These are phyloP conservation scores for Notothenia coriiceps DNA, from an alignment of 2,113 vertebrate genomes.

Conservation along the genomic window DNA sequence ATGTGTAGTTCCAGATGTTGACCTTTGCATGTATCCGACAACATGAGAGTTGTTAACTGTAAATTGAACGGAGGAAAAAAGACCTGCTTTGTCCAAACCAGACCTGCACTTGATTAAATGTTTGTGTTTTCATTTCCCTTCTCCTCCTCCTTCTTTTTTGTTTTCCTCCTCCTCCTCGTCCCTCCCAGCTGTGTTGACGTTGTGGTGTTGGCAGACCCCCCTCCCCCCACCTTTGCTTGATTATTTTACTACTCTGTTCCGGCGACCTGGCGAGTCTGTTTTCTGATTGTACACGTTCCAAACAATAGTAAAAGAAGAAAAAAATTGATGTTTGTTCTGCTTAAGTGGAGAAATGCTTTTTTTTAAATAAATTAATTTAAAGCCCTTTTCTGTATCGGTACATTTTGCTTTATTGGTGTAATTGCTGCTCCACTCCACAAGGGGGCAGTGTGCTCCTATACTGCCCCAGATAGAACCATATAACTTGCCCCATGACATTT, in stretches of 20 bases:
- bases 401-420: background rate
- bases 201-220: slow-evolving; percentile 74
- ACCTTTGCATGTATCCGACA: slow-evolving; percentile 89
- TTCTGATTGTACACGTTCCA: slow-evolving; percentile 81
- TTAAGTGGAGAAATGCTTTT: slow-evolving; percentile 83
- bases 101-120: slow-evolving; percentile 87
- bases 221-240: slow-evolving; percentile 24
- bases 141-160: slow-evolving; percentile 67
- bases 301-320: slow-evolving; percentile 71
- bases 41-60: slow-evolving; percentile 83
- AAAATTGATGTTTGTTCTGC: slow-evolving; percentile 83
- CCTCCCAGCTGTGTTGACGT: slow-evolving; percentile 73
- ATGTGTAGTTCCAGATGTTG: slow-evolving; percentile 87
- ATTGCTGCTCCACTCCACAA: slow-evolving; percentile 12
- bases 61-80: slow-evolving; percentile 68
- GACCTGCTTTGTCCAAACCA: slow-evolving; percentile 85
- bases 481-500: too few species aligned
- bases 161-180: slow-evolving; percentile 53
- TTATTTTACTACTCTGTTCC: slow-evolving; percentile 68
- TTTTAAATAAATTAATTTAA: slow-evolving; percentile 89
- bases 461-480: too few species aligned
- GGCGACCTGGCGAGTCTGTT: slow-evolving; percentile 67
- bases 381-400: slow-evolving; percentile 43
- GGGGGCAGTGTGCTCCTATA: slow-evolving; percentile 7
- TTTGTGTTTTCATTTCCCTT: slow-evolving; percentile 59